Conservation (phyloP, 2,888 invertebrate genomes). For the Ommatoiulus sabulosus region DNA sequence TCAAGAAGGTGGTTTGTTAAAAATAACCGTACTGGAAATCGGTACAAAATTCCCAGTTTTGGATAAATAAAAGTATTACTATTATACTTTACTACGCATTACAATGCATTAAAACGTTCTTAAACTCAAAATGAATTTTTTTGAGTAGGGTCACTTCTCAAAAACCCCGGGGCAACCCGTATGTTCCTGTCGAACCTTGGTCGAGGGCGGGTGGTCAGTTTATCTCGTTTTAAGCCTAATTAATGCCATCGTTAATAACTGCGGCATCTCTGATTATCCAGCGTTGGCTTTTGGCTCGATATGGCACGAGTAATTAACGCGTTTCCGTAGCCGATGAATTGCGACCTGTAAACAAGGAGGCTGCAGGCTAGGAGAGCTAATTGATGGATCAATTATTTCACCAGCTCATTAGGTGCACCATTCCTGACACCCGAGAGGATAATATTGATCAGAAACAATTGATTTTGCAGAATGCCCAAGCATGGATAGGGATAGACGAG, state of each 20-base stretch:
- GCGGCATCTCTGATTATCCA: background rate
- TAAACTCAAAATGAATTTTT: too few relatives aligned
- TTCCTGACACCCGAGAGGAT: constrained; percentile 3
- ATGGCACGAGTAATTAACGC: constrained; percentile 30
- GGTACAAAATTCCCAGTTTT: too few relatives aligned
- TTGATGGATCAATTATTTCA: constrained; percentile 45
- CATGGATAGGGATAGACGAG: background rate
- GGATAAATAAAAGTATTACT: too few relatives aligned
- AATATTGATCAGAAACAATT: constrained; percentile 45
- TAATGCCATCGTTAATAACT: constrained; percentile 9
- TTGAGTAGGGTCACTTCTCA: too few relatives aligned
- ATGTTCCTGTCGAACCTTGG: too few relatives aligned
- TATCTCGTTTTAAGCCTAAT: background rate
- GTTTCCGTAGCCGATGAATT: background rate
- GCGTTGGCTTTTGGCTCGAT: background rate
- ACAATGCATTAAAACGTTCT: too few relatives aligned
- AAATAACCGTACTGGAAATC: too few relatives aligned
- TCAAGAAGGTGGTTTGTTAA: too few relatives aligned
- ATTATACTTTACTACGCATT: too few relatives aligned
- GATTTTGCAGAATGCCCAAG: constrained; percentile 3
- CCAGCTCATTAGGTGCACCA: constrained; percentile 37
- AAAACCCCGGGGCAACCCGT: too few relatives aligned
- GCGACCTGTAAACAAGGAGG: background rate
- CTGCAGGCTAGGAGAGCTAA: constrained; percentile 4
- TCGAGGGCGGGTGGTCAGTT: too few relatives aligned